A percentile compares a stretch with the other conserved stretches of the same genome.
These are phyloP conservation scores for Saccostrea echinata DNA, from an alignment of 1,140 invertebrate species.

Conservation along the genomic window DNA sequence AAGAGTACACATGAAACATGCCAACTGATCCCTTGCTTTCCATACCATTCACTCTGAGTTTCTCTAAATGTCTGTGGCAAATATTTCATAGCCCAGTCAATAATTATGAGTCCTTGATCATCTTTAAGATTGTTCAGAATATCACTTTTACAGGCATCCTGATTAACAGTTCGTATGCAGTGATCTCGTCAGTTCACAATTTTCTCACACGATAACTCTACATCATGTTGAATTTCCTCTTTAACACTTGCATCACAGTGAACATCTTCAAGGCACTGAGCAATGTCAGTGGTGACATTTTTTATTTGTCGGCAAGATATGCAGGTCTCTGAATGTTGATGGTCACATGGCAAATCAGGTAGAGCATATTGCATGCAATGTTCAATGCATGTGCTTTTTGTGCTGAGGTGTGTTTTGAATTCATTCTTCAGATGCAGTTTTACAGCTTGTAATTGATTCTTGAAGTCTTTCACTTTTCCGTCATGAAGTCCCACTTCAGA, in stretches of 20 bases:
- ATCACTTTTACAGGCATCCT: constrained; percentile 25
- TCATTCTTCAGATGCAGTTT: too few species aligned
- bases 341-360: too few species aligned
- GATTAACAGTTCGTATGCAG: constrained; percentile 42
- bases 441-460: too few species aligned
- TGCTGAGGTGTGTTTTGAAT: too few species aligned
- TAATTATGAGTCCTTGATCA: neutral
- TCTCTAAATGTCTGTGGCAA: constrained; percentile 39
- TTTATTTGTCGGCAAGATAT: neutral
- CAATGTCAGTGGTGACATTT: neutral
- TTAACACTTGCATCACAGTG: neutral
- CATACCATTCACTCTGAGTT: constrained; percentile 23
- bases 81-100: constrained; percentile 31
- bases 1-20: constrained; percentile 16
- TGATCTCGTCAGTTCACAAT: constrained; percentile 14
- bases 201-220: constrained; percentile 22
- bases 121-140: neutral
- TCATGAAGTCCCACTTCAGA: too few species aligned
- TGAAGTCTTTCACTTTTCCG: too few species aligned
- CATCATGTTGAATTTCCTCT: constrained; percentile 3
- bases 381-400: too few species aligned
- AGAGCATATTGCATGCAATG: too few species aligned
- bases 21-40: constrained; percentile 28
- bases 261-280: neutral
- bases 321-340: neutral